A percentile compares a stretch with the other conserved stretches of the same genome.
Conservation (phyloP, 2,888 invertebrate species). For the Icerya purchasi region DNA sequence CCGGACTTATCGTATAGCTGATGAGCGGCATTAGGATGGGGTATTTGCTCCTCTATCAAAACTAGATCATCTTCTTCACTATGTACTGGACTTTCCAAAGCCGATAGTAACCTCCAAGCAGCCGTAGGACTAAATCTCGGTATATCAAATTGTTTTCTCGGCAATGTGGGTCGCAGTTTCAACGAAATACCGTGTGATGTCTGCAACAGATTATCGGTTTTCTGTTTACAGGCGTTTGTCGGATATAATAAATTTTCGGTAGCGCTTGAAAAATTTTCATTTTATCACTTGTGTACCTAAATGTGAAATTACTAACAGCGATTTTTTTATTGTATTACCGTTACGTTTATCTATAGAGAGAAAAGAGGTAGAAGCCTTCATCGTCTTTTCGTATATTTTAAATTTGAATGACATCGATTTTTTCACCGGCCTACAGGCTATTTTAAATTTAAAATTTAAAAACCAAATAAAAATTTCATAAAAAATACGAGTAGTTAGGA, state of each 20-base stretch:
- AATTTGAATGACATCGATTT: too few relatives aligned
- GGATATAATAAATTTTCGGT: background rate
- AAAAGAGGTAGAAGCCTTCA: too few relatives aligned
- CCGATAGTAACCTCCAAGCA: slow-evolving; percentile 55
- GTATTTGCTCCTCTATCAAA: slow-evolving; percentile 31
- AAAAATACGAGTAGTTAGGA: too few relatives aligned
- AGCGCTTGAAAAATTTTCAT: background rate
- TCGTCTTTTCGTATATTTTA: too few relatives aligned
- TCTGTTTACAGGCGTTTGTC: background rate
- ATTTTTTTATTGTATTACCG: too few relatives aligned
- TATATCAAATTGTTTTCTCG: slow-evolving; percentile 51
- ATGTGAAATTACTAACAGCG: too few relatives aligned
- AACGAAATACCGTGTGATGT: slow-evolving; percentile 33
- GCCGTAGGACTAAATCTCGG: slow-evolving; percentile 63
- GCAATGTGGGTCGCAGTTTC: slow-evolving; percentile 52
- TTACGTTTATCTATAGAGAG: too few relatives aligned
- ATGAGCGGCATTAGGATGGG: slow-evolving; percentile 17
- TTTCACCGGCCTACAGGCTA: too few relatives aligned
- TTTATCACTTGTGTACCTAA: background rate
- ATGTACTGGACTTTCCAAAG: slow-evolving; percentile 29
- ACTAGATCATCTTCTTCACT: slow-evolving; percentile 24
- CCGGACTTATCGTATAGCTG: slow-evolving; percentile 45
- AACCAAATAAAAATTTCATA: too few relatives aligned
- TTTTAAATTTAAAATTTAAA: too few relatives aligned
- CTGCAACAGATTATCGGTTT: slow-evolving; percentile 11